Base-by-base conservation (phyloP, 2,797 vertebrate genomes). In the Lithobates pipiens region DNA sequence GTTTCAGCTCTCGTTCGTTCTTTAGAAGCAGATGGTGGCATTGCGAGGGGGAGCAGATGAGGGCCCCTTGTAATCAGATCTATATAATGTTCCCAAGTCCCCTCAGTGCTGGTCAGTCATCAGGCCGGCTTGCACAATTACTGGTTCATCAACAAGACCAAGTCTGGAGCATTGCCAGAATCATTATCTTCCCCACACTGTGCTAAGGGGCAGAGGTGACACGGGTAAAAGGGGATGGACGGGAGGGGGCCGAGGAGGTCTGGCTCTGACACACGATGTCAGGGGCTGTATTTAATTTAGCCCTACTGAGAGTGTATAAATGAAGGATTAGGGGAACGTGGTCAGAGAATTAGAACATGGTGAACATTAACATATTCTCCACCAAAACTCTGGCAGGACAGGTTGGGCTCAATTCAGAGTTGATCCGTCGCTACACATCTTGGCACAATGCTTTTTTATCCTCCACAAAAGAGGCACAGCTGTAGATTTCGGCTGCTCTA, bases 11-110 rank as follows among this genome's bases (percentile, higher is more conserved):
- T 54, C 16, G 42, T 39, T 39, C 15, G 39, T 69, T 39, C 5
- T 82, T 65, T 21, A 16, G 80, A 46, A 83, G 65, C 85, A 86
- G 85, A 86, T 86, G 80, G 74, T 29, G 25, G 23, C 72, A 61
- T 81, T 77, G 54, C 76, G 67, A 73, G 32, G 67, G 42, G 67
- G 71, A 83, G 69, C 75, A 83, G 80, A 90, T 81, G 88, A 89
- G 89, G 76, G 89, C 88, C 82, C 89, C 89, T 88, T 92, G 91
- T 90, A 91, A 93, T 91, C 80, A 92, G 92, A 91, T 89, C 90
- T 91, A 86, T 90, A 88, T 89, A 89, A 90, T 88, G 91, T 89
- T 65, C 79, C 67, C 67, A 63, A 6, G 73, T 54, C 25, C 74
- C 69, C 63, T 61, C 21, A 21, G 85, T 34, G 9, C 36, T 71